These are phyloP conservation scores for Denticeps clupeoides DNA, from an alignment of 2,797 vertebrate species.

Conservation along the genomic window DNA sequence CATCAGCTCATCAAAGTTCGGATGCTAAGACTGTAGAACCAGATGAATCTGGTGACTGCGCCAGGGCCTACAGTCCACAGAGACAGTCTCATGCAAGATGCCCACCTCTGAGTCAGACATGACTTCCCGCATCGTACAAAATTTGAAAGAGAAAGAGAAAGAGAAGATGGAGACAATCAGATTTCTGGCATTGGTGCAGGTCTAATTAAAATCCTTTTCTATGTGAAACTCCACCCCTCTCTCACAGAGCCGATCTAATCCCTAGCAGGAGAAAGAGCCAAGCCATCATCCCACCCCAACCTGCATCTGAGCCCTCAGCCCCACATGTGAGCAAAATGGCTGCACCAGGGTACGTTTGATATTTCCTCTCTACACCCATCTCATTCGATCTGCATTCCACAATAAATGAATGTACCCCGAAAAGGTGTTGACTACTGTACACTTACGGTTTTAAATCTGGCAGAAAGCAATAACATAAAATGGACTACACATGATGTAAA, in stretches of 20 bases:
- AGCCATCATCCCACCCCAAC: neutral
- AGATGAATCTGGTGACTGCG: conserved; percentile 29
- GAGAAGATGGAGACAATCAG: conserved; percentile 6
- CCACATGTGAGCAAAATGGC: too few species aligned
- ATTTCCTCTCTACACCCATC: neutral
- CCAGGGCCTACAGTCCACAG: conserved; percentile 16
- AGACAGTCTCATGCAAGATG: conserved; percentile 29
- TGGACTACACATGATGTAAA: too few species aligned
- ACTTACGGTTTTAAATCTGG: too few species aligned
- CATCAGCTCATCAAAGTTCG: neutral
- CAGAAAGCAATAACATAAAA: too few species aligned
- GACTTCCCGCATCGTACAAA: conserved; percentile 42
- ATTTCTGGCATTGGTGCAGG: conserved; percentile 28
- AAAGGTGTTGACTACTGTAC: too few species aligned
- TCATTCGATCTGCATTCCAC: too few species aligned
- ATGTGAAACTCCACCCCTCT: conserved; percentile 46
- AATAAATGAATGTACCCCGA: too few species aligned
- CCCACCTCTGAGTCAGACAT: conserved; percentile 44
- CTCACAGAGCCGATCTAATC: conserved; percentile 27
- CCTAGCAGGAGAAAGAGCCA: neutral
- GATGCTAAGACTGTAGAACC: conserved; percentile 16
- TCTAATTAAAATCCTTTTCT: conserved; percentile 63
- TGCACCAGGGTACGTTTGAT: neutral
- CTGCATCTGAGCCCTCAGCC: neutral
- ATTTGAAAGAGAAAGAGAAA: conserved; percentile 35